Percentiles rank a stretch among this genome's conserved stretches.
phyloP scores from a whole-genome alignment of 2,888 invertebrate genomes.

The Leptinotarsa rubiginosa region DNA sequence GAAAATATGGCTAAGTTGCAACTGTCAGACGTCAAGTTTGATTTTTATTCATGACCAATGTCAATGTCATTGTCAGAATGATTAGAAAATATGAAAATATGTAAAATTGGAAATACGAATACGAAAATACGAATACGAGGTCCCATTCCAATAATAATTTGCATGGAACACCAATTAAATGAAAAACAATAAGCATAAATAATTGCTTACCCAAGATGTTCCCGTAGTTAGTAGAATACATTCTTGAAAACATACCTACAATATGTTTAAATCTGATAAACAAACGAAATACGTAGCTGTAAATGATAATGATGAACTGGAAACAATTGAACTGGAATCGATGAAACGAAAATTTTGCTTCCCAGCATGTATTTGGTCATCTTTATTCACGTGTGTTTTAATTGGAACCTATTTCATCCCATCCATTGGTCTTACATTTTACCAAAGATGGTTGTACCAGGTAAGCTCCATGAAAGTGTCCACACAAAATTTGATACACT shows the following conservation, averaged over 20 bases:
- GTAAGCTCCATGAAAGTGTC: conserved; percentile 65
- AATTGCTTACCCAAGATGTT: not conserved
- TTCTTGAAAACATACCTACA: conserved; percentile 22
- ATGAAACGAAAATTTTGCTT: conserved; percentile 58
- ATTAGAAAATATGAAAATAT: not conserved
- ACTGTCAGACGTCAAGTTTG: not conserved
- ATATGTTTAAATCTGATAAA: conserved; percentile 44
- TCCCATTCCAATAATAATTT: not conserved
- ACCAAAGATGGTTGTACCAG: conserved; percentile 92
- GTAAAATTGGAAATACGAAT: not conserved
- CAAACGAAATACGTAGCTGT: conserved; percentile 43
- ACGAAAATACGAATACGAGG: not conserved
- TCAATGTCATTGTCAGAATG: not conserved
- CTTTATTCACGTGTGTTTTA: conserved; percentile 66
- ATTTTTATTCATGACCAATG: not conserved
- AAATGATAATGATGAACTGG: conserved; percentile 46
- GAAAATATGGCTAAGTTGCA: not conserved
- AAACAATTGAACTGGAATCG: conserved; percentile 59
- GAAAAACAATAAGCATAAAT: not conserved
- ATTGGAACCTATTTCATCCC: conserved; percentile 89
- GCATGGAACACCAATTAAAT: not conserved
- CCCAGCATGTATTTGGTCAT: conserved; percentile 61
- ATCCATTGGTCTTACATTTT: conserved; percentile 96
- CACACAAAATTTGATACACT: too few relatives aligned
- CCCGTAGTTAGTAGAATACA: conserved; percentile 17